Evolutionary conservation across 2,888 invertebrate species (phyloP).

Genomic region (Oligia latruncula): DNA sequence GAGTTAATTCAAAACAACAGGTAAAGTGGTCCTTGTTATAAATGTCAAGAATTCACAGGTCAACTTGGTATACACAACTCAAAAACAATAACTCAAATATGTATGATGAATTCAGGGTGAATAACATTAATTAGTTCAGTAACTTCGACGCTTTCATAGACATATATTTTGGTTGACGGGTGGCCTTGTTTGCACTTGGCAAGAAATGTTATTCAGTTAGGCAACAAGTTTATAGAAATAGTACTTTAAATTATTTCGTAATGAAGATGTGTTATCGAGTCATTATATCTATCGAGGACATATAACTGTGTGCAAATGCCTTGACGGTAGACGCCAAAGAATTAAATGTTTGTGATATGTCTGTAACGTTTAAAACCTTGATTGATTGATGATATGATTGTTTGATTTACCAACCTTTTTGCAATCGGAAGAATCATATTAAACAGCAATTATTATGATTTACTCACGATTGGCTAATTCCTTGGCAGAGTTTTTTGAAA

Average conservation of each 20-base stretch:
- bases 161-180: conserved; percentile 27
- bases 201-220: conserved; percentile 43
- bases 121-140: conserved; percentile 19
- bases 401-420: conserved; percentile 21
- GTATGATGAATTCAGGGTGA: conserved; percentile 14
- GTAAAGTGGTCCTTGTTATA: background rate
- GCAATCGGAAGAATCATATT: conserved; percentile 44
- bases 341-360: conserved; percentile 19
- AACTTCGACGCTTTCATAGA: conserved; percentile 44
- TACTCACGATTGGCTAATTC: conserved; percentile 30
- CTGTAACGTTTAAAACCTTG: conserved; percentile 10
- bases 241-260: conserved; percentile 54
- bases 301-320: conserved; percentile 8
- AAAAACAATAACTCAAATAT: background rate
- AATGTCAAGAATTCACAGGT: background rate
- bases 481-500: conserved; percentile 26
- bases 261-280: conserved; percentile 35
- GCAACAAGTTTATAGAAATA: conserved; percentile 46
- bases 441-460: conserved; percentile 31
- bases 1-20: background rate
- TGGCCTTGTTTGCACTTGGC: conserved; percentile 55
- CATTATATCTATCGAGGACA: conserved; percentile 6
- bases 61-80: background rate
- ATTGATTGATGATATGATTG: conserved; percentile 13
- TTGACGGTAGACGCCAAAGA: conserved; percentile 6